phyloP scores from a whole-genome alignment of 2,797 vertebrate species.

The Oophaga sylvatica region DNA sequence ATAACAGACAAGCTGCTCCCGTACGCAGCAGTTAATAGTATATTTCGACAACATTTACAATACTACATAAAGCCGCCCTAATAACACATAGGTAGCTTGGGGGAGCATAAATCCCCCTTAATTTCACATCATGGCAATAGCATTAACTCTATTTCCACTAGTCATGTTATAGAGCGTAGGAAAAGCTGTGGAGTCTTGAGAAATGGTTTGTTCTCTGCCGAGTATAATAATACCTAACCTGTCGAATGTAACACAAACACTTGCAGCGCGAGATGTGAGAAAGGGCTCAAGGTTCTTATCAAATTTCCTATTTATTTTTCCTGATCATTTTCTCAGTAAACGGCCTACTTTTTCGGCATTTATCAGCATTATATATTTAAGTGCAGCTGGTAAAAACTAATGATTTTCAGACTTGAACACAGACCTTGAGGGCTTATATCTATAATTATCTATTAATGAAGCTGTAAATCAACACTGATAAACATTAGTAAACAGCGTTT shows the following conservation, averaged over 20 bases:
- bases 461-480: slow-evolving; percentile 4
- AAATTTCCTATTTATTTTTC: slow-evolving; percentile 44
- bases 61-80: background rate
- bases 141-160: background rate
- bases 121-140: background rate
- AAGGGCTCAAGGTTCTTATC: slow-evolving; percentile 29
- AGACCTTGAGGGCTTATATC: slow-evolving; percentile 11
- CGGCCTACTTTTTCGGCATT: background rate
- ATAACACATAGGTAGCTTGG: background rate
- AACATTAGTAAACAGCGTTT: slow-evolving; percentile 2
- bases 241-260: background rate
- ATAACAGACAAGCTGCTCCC: background rate
- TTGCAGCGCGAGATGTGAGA: slow-evolving; percentile 20
- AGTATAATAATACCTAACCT: slow-evolving; percentile 14
- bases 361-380: slow-evolving; percentile 15
- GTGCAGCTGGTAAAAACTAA: background rate
- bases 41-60: background rate
- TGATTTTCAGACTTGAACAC: background rate
- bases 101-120: background rate
- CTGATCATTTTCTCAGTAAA: slow-evolving; percentile 28
- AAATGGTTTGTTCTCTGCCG: background rate
- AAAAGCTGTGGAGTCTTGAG: slow-evolving; percentile 12
- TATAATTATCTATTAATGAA: slow-evolving; percentile 25
- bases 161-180: background rate
- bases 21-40: background rate